Percentiles rank a stretch among this genome's conserved stretches.
These are phyloP conservation scores for Furnarius figulus DNA, from an alignment of 2,113 vertebrate genomes.

Conservation along the genomic window DNA sequence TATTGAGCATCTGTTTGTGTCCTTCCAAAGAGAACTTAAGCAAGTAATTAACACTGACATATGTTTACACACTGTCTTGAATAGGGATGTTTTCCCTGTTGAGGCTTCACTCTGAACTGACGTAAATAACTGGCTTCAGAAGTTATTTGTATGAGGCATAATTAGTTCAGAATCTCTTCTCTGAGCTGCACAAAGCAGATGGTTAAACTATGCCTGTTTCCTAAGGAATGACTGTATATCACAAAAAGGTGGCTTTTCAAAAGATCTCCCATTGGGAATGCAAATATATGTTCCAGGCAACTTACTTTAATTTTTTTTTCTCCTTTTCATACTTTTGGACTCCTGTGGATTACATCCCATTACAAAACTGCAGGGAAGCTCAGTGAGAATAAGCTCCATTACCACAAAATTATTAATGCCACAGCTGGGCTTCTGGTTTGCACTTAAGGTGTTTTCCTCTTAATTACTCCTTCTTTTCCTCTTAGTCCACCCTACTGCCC, in stretches of 20 bases:
- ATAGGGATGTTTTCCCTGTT: neutral
- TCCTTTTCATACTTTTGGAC: neutral
- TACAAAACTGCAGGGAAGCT: neutral
- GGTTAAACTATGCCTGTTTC: neutral
- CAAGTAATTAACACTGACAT: neutral
- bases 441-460: neutral
- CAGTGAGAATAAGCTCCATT: neutral
- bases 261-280: neutral
- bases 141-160: neutral
- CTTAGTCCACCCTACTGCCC: rapidly evolving
- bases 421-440: neutral
- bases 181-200: neutral
- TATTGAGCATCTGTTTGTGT: neutral
- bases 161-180: neutral
- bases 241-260: neutral
- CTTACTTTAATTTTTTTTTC: neutral
- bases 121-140: neutral
- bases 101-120: neutral
- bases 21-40: neutral
- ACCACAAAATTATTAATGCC: neutral
- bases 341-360: neutral
- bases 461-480: neutral
- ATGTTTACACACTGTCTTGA: neutral
- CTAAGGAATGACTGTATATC: neutral
- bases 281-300: neutral